Conservation (phyloP, 1,140 invertebrate species). For the Drosophila elegans region DNA sequence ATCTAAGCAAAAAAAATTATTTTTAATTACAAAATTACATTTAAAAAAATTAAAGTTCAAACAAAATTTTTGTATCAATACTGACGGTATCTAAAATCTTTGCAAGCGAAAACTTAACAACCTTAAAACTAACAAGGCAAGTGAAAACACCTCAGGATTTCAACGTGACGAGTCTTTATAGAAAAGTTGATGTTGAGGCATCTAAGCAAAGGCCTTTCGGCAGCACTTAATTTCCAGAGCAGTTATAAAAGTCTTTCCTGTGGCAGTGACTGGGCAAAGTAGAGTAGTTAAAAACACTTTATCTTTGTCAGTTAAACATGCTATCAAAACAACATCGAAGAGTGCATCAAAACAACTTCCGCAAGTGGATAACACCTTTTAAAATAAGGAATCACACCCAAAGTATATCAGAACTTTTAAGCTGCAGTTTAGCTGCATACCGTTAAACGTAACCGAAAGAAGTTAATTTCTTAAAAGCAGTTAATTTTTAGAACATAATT, state of each 20-base stretch:
- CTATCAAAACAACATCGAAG: constrained; percentile 42
- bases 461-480: too few relatives aligned
- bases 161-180: constrained; percentile 12
- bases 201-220: constrained; percentile 28
- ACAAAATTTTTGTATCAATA: too few relatives aligned
- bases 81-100: too few relatives aligned
- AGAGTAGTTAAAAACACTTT: constrained; percentile 41
- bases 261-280: constrained; percentile 18
- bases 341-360: constrained; percentile 64
- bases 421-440: constrained; percentile 34
- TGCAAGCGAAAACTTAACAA: too few relatives aligned
- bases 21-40: too few relatives aligned
- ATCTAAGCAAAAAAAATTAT: too few relatives aligned
- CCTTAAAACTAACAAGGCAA: too few relatives aligned
- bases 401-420: constrained; percentile 24
- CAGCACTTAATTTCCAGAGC: constrained; percentile 26
- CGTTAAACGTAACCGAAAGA: too few relatives aligned
- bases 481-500: too few relatives aligned
- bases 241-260: constrained; percentile 39
- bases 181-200: constrained; percentile 22
- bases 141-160: constrained; percentile 13
- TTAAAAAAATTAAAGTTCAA: too few relatives aligned
- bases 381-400: constrained; percentile 25
- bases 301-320: constrained; percentile 37
- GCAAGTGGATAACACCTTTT: constrained; percentile 65